Percentiles rank a stretch among this genome's conserved stretches.
Conservation (phyloP, 2,797 vertebrate species). For the Hemitrygon akajei region DNA sequence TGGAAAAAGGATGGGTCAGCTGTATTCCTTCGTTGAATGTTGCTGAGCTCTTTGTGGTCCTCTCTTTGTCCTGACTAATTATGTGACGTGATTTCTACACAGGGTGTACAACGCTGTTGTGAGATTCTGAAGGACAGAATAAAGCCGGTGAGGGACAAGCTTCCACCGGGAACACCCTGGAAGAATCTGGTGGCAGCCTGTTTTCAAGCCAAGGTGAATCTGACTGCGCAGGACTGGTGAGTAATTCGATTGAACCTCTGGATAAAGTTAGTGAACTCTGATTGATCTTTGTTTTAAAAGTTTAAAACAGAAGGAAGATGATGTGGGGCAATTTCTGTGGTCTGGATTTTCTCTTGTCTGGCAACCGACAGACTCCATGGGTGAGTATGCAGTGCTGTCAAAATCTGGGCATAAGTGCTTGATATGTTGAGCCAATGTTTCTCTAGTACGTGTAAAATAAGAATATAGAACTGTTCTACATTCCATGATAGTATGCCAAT, state of each 20-base stretch:
- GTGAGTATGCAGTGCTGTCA: background rate
- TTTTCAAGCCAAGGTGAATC: conserved; percentile 36
- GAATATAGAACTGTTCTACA: too few relatives aligned
- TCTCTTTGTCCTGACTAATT: background rate
- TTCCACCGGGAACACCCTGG: conserved; percentile 32
- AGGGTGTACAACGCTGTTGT: conserved; percentile 36
- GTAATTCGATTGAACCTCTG: background rate
- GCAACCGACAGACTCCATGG: too few relatives aligned
- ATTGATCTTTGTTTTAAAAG: background rate
- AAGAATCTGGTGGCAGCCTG: conserved; percentile 34
- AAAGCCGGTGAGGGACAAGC: conserved; percentile 11
- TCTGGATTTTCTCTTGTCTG: too few relatives aligned
- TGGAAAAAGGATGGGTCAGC: background rate
- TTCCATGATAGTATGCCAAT: too few relatives aligned
- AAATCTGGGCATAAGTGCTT: background rate
- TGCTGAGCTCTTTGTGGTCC: background rate
- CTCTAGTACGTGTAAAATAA: too few relatives aligned
- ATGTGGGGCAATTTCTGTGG: too few relatives aligned
- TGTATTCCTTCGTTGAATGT: background rate
- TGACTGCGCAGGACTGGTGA: conserved; percentile 37
- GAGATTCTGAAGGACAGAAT: conserved; percentile 32
- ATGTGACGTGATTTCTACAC: background rate
- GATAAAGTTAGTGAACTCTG: background rate
- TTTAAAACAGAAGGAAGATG: background rate
- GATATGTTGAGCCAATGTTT: background rate